A percentile compares a stretch with the other conserved stretches of the same genome.
Conservation (phyloP, 2,113 vertebrate species). For the Gadus macrocephalus region DNA sequence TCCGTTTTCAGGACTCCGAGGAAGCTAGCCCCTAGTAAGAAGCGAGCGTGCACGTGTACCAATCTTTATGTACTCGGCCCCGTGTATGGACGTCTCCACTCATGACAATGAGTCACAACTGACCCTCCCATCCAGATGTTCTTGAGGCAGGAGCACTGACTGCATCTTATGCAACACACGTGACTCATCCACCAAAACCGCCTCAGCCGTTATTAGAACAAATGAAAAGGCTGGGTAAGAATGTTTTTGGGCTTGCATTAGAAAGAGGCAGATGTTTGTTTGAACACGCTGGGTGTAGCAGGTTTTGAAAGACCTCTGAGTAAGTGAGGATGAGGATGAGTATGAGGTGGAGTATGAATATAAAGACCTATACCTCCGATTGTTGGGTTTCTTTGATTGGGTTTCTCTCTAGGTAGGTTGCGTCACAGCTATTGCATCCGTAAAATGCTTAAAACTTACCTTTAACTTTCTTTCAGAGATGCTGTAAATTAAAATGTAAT, state of each 20-base stretch:
- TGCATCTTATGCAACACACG: constrained; percentile 18
- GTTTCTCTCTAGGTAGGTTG: too few species aligned
- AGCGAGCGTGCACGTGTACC: not conserved
- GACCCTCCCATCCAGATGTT: constrained; percentile 50
- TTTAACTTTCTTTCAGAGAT: too few species aligned
- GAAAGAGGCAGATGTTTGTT: constrained; percentile 3
- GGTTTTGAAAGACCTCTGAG: too few species aligned
- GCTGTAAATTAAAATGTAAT: too few species aligned
- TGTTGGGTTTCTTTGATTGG: not conserved
- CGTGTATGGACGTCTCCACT: constrained; percentile 28
- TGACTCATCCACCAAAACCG: constrained; percentile 51
- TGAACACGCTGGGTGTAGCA: not conserved
- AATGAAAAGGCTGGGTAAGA: constrained; percentile 8
- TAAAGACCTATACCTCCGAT: too few species aligned
- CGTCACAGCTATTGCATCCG: not conserved
- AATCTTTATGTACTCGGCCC: not conserved
- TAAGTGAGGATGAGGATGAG: not conserved
- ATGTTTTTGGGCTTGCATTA: constrained; percentile 9
- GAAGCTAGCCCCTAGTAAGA: not conserved
- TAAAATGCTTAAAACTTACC: too few species aligned
- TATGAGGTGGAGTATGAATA: too few species aligned
- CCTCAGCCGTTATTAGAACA: constrained; percentile 28
- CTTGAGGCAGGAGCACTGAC: constrained; percentile 37
- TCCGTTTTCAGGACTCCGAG: too few species aligned
- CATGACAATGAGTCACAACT: constrained; percentile 26